These are phyloP conservation scores for Cladopsammia gracilis DNA, from an alignment of 64 coral and sea anemone genomes.

Conservation along the genomic window DNA sequence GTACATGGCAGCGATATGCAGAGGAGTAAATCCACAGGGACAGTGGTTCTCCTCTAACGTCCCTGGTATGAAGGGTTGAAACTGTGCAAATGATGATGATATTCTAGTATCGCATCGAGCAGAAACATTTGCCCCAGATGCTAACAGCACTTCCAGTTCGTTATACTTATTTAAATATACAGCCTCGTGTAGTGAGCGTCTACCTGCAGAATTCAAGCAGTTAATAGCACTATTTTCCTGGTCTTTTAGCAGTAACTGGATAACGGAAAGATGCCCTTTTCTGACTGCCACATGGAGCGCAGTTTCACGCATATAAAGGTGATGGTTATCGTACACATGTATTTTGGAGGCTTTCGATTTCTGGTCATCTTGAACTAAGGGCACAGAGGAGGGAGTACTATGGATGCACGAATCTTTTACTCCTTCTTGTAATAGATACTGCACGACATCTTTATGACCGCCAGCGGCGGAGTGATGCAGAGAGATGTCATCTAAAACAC, in stretches of 20 bases:
- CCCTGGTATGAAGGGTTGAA: too few species aligned
- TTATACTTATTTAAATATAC: conserved; percentile 47
- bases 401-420: conserved; percentile 44
- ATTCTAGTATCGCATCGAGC: not conserved
- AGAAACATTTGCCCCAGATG: conserved; percentile 29
- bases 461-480: conserved; percentile 48
- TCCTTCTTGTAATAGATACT: conserved; percentile 19
- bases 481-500: not conserved
- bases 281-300: conserved; percentile 50
- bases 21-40: conserved; percentile 49
- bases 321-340: conserved; percentile 6
- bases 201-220: conserved; percentile 45
- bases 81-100: too few species aligned
- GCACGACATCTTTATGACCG: conserved; percentile 8
- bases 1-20: conserved; percentile 62
- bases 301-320: conserved; percentile 49
- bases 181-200: conserved; percentile 68
- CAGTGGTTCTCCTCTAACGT: too few species aligned
- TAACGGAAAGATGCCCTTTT: conserved; percentile 11
- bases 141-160: conserved; percentile 25
- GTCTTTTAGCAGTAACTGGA: not conserved
- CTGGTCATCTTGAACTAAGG: not conserved
- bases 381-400: not conserved
- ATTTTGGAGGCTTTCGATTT: not conserved
- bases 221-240: conserved; percentile 12